Conservation (phyloP, 2,888 invertebrate species). For the Acanthosoma haemorrhoidale region DNA sequence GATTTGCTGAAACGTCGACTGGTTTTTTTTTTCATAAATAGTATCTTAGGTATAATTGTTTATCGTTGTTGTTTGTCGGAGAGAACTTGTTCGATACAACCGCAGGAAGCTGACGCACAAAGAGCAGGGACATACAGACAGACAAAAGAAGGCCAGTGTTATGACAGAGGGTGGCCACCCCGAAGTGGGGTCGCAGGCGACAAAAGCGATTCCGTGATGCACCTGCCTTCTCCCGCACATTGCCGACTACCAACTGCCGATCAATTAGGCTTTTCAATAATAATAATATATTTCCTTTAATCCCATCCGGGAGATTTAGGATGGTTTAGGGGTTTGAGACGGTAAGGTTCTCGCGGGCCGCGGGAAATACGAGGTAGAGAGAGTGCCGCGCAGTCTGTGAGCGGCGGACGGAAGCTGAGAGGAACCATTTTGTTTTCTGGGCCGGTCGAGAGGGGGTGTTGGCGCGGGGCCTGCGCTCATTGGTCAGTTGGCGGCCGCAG, state of each 20-base stretch:
- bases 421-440: conserved; percentile 29
- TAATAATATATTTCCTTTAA: too few relatives aligned
- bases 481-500: not conserved
- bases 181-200: not conserved
- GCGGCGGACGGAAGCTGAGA: not conserved
- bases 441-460: conserved; percentile 16
- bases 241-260: not conserved
- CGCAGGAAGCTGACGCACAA: not conserved
- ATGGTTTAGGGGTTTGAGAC: not conserved
- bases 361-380: not conserved
- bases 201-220: not conserved
- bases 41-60: too few relatives aligned
- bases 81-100: too few relatives aligned
- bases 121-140: not conserved
- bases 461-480: conserved; percentile 17
- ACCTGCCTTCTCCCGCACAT: not conserved
- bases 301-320: not conserved
- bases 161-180: not conserved
- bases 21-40: too few relatives aligned
- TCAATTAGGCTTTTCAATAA: conserved; percentile 10
- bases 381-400: conserved; percentile 25
- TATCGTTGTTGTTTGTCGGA: too few relatives aligned
- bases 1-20: too few relatives aligned
- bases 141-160: conserved; percentile 10
- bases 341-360: not conserved